Percentiles rank a stretch among this genome's conserved stretches.
These are phyloP conservation scores for Meiosimyza decipiens DNA, from an alignment of 2,888 invertebrate species.

Conservation along the genomic window DNA sequence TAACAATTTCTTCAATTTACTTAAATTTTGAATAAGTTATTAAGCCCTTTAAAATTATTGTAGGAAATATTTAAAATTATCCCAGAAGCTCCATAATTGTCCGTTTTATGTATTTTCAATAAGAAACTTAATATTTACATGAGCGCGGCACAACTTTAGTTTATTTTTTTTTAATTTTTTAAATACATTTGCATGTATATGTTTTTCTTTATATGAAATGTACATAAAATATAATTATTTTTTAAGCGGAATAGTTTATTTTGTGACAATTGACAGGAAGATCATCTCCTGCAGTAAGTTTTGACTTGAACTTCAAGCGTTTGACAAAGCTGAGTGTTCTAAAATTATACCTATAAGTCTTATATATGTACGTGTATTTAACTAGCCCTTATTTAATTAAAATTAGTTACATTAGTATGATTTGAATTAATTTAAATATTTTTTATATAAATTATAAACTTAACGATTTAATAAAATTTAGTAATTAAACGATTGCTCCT, in stretches of 20 bases:
- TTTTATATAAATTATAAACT: constrained; percentile 10
- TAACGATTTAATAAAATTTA: constrained; percentile 19
- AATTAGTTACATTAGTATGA: constrained; percentile 4
- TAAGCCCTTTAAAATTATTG: too few relatives aligned
- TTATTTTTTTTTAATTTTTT: neutral
- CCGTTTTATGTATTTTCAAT: neutral
- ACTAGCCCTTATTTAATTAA: constrained; percentile 14
- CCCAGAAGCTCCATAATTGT: neutral
- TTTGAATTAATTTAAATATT: constrained; percentile 24
- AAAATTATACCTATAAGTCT: constrained; percentile 7
- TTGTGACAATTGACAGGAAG: too few relatives aligned
- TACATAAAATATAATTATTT: too few relatives aligned
- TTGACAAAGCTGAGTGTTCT: neutral
- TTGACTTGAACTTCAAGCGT: neutral
- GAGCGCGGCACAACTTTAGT: too few relatives aligned
- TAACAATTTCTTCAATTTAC: constrained; percentile 10
- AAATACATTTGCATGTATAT: neutral
- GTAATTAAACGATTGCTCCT: constrained; percentile 9
- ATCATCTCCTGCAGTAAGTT: too few relatives aligned
- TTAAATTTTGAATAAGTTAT: constrained; percentile 12
- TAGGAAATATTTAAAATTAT: too few relatives aligned
- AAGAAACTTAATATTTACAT: neutral
- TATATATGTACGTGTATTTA: constrained; percentile 15
- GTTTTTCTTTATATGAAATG: too few relatives aligned
- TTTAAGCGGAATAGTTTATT: constrained; percentile 1